Evolutionary conservation across 1,140 invertebrate species (phyloP), one percentile per base, ranked within the genome.

Genomic region (Heliconius nattereri): DNA sequence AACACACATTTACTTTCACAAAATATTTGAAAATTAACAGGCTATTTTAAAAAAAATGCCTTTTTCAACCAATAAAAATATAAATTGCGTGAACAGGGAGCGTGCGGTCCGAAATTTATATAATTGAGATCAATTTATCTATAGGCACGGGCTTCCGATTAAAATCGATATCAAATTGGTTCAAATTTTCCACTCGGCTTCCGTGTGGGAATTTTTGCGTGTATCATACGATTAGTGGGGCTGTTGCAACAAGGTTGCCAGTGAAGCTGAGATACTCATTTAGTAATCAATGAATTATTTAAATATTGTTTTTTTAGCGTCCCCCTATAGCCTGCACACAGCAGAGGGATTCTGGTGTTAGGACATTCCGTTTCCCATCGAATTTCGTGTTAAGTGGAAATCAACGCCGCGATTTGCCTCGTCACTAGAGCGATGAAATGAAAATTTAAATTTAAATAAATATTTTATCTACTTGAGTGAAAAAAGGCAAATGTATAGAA

Each of bases 81-180:
- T 72, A 72, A 72, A 72, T 72, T 72, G 71, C 32, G 71, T 72
- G 71, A 72, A 40, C 9, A 72, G 71, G 71, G 71, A 72, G 35
- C 71, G 71, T 72, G 71, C 35, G 20, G 71, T 3, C n/a, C 35
- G 35, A 72, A 72, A 72, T 72, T 72, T 72, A 72, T 72, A 72
- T 23, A 72, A 72, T 72, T 72, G 71, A 40, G 71, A 72, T 37
- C 71, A 72, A 72, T 72, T 72, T 72, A 3, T 37, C 71, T 72
- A 72, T 72, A 72, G 71, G 71, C 71, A 72, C 71, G 71, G 9
- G 71, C 71, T 72, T 3, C 71, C 11, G 71, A 72, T 72, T 72
- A 72, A 72, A 72, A 72, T 72, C 71, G 71, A 72, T 72, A 72
- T 72, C 19, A 72, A 72, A 72, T 72, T 72, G 71, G 71, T 7